A percentile compares a stretch with the other conserved stretches of the same genome.
Evolutionary conservation across 1,140 invertebrate species (phyloP).

Genomic region (Pogonomyrmex barbatus): DNA sequence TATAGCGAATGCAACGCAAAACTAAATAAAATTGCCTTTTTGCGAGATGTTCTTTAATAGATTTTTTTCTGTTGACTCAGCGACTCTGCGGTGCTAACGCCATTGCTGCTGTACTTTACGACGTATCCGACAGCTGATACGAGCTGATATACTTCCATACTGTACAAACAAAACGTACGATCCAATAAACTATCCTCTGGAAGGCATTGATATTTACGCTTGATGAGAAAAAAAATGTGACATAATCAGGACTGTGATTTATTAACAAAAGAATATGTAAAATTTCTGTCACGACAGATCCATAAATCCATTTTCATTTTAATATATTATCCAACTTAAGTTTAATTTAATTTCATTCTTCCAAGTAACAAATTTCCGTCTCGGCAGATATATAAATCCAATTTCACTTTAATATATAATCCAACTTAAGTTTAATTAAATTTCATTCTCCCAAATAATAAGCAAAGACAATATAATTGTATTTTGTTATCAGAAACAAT

Average conservation of each 20-base stretch:
- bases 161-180: neutral
- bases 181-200: neutral
- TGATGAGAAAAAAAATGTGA: neutral
- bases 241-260: neutral
- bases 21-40: conserved; percentile 8
- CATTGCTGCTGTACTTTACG: conserved; percentile 1
- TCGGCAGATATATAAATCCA: neutral
- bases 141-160: neutral
- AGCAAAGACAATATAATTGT: neutral
- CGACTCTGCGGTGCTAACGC: neutral
- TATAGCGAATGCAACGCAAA: neutral
- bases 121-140: conserved; percentile 2
- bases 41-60: conserved; percentile 23
- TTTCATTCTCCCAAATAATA: neutral
- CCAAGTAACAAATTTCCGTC: neutral
- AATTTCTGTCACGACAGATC: neutral
- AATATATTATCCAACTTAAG: neutral
- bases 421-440: neutral
- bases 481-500: neutral
- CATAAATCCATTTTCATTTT: neutral
- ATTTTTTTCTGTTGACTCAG: conserved; percentile 48
- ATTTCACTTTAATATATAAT: neutral
- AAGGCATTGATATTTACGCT: neutral
- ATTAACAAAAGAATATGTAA: neutral
- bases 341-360: neutral